These are phyloP conservation scores for Sesamia inferens DNA, from an alignment of 2,888 invertebrate species.

Conservation along the genomic window DNA sequence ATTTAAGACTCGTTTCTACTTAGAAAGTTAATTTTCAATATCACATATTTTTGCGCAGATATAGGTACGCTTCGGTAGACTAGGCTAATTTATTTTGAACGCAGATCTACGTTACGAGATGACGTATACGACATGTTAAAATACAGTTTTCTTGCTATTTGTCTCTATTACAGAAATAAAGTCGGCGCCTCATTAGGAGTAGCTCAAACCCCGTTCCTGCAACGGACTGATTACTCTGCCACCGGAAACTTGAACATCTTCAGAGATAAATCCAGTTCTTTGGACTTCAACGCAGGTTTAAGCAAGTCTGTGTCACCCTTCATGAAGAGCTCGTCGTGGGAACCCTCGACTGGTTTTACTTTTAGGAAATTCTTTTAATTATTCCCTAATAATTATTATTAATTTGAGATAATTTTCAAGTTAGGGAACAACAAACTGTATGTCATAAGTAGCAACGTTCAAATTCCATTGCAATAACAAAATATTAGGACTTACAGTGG, in stretches of 20 bases:
- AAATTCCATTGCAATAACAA: background rate
- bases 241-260: conserved; percentile 73
- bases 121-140: too few species aligned
- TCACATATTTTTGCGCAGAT: too few species aligned
- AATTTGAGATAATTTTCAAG: background rate
- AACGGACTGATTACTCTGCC: conserved; percentile 72
- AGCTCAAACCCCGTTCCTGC: conserved; percentile 68
- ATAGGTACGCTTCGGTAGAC: too few species aligned
- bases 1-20: too few species aligned
- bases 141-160: background rate
- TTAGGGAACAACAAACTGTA: background rate
- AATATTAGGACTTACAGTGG: background rate
- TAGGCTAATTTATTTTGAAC: too few species aligned
- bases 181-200: conserved; percentile 68
- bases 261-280: conserved; percentile 59
- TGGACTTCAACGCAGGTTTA: conserved; percentile 75
- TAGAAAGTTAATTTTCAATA: too few species aligned
- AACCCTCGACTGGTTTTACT: conserved; percentile 66
- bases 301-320: conserved; percentile 70
- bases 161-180: conserved; percentile 62
- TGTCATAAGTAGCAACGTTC: background rate
- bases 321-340: conserved; percentile 69
- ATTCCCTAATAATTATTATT: background rate
- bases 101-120: too few species aligned
- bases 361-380: conserved; percentile 67